Conservation (phyloP, 2,888 invertebrate species). For the Euzetes globulus region DNA sequence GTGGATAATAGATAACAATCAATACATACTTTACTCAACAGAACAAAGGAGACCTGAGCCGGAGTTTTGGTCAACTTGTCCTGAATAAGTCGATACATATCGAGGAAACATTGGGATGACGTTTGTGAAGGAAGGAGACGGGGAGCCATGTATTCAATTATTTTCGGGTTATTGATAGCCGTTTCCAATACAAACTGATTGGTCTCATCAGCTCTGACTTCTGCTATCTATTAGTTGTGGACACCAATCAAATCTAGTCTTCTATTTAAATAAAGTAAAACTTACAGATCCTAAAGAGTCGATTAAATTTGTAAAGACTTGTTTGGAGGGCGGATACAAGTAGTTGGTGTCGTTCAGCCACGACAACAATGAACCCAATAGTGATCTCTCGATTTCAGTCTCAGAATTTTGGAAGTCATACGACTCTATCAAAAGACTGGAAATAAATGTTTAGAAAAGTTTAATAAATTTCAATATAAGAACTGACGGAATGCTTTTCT, state of each 20-base stretch:
- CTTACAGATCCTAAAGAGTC: slow-evolving; percentile 21
- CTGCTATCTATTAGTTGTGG: background rate
- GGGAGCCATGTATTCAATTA: slow-evolving; percentile 36
- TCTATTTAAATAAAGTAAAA: background rate
- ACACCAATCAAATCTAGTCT: background rate
- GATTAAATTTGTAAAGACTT: slow-evolving; percentile 15
- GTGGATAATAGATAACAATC: background rate
- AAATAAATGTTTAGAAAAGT: too few relatives aligned
- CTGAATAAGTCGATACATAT: slow-evolving; percentile 36
- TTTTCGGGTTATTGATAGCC: slow-evolving; percentile 27
- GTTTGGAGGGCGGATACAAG: slow-evolving; percentile 20
- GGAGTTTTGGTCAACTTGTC: slow-evolving; percentile 30
- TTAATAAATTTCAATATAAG: background rate
- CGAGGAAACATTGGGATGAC: slow-evolving; percentile 28
- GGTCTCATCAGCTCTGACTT: slow-evolving; percentile 22
- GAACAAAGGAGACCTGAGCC: slow-evolving; percentile 34
- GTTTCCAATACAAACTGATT: slow-evolving; percentile 35
- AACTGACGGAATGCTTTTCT: slow-evolving; percentile 33
- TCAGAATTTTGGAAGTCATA: background rate
- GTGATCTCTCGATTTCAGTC: slow-evolving; percentile 8
- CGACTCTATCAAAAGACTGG: background rate
- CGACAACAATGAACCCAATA: slow-evolving; percentile 1
- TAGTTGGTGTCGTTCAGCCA: slow-evolving; percentile 19
- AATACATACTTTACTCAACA: slow-evolving; percentile 36
- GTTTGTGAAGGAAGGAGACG: slow-evolving; percentile 30